Evolutionary conservation across 2,888 invertebrate genomes (phyloP).

Genomic region (Apeira syringaria): DNA sequence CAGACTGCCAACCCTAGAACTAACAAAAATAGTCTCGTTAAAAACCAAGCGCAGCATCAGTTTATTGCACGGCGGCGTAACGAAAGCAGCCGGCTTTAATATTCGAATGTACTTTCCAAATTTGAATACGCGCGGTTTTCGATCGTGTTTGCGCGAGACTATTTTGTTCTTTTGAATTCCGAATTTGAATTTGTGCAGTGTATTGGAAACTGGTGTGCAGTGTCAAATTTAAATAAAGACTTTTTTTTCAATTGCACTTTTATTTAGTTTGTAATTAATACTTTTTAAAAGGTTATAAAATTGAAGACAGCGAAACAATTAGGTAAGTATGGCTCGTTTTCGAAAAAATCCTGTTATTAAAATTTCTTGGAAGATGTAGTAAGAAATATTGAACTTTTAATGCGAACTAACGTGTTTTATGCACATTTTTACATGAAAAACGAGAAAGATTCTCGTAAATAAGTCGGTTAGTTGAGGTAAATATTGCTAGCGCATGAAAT

Average conservation of each 20-base stretch:
- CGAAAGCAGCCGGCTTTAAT: constrained; percentile 44
- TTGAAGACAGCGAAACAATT: too few relatives aligned
- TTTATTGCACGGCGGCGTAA: constrained; percentile 45
- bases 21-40: constrained; percentile 54
- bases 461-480: too few relatives aligned
- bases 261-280: too few relatives aligned
- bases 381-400: too few relatives aligned
- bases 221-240: constrained; percentile 13
- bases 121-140: constrained; percentile 29
- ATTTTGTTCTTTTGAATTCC: constrained; percentile 29
- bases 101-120: constrained; percentile 30
- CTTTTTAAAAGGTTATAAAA: not conserved
- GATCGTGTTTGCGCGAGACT: constrained; percentile 24
- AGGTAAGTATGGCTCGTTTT: too few relatives aligned
- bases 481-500: too few relatives aligned
- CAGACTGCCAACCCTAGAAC: constrained; percentile 12
- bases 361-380: too few relatives aligned
- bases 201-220: constrained; percentile 17
- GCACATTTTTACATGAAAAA: too few relatives aligned
- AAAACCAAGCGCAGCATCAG: constrained; percentile 42
- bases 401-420: too few relatives aligned
- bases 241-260: constrained; percentile 3
- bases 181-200: constrained; percentile 24
- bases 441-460: too few relatives aligned
- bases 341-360: too few relatives aligned